Evolutionary conservation across 37 sponge, comb jelly and placozoan genomes (phyloP), one percentile per base, ranked within the genome.

Genomic region (Beroe forskalii): DNA sequence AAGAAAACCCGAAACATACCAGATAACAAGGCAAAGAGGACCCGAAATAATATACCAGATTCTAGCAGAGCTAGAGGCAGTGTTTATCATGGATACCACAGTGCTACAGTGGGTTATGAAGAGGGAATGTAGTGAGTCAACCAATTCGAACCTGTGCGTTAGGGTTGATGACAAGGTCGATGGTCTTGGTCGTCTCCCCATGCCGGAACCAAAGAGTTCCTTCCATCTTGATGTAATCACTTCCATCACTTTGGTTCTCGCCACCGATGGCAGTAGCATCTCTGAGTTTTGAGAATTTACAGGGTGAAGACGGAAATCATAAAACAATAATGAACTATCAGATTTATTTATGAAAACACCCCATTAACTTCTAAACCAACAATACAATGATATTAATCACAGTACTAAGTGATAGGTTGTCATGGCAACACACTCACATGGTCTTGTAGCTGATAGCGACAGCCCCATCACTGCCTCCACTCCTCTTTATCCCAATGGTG

Each of bases 161-260:
- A 38, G 37, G 75, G 75, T 72, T 72, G 40, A 72, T 37, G 20
- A 38, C 75, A 3, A 72, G 40, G 40, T 72, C 75, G 40, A 72
- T 72, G 6, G 75, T 72, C 20, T 72, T 72, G 40, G 75, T 8
- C 1, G 75, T 32, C 22, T 72, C 75, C 3, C 75, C 75, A 39
- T 72, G 75, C 35, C 39, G 31, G 75, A 72, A 72, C 75, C 75
- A 72, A 39, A 72, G 75, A 3, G 75, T 72, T 38, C 75, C 75
- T 8, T 72, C 38, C 75, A 72, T 36, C 20, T 72, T 72, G 40
- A 72, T 72, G 39, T 72, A 72, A 20, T 72, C 75, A 32, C 75
- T 72, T 22, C 75, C 75, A 30, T 72, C 75, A 30, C 35, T 33
- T 30, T 72, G 37, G 75, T 23, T 30, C 38, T 72, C 75, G 4